These are phyloP conservation scores for Aphodius sticticus DNA, from an alignment of 2,888 invertebrate species.

Conservation along the genomic window DNA sequence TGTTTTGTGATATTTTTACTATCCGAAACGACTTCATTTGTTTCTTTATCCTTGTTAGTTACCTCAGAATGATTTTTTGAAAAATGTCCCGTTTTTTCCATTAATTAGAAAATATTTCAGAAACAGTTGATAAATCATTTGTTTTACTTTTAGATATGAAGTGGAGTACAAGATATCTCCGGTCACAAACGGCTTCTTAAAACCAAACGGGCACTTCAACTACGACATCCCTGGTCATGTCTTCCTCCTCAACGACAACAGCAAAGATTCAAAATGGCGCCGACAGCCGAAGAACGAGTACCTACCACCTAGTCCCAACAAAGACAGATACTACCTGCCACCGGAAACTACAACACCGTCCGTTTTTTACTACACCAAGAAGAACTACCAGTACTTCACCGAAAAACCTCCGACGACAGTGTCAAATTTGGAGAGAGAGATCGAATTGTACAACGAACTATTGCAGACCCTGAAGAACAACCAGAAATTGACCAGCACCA, in stretches of 20 bases:
- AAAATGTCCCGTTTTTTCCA: too few species aligned
- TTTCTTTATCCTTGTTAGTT: too few species aligned
- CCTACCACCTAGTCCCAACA: slow-evolving; percentile 16
- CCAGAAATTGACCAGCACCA: slow-evolving; percentile 61
- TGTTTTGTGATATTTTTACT: too few species aligned
- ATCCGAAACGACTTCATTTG: too few species aligned
- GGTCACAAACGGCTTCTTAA: slow-evolving; percentile 56
- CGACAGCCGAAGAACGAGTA: background rate
- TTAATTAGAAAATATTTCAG: too few species aligned
- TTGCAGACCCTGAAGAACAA: slow-evolving; percentile 48
- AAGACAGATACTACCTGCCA: slow-evolving; percentile 38
- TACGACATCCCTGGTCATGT: slow-evolving; percentile 67
- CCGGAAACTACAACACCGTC: slow-evolving; percentile 27
- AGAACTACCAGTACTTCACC: slow-evolving; percentile 31
- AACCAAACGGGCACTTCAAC: slow-evolving; percentile 58
- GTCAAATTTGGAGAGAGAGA: slow-evolving; percentile 45
- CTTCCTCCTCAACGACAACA: slow-evolving; percentile 64
- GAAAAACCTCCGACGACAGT: slow-evolving; percentile 41
- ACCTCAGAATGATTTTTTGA: too few species aligned
- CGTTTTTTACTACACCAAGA: slow-evolving; percentile 28
- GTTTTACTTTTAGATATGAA: slow-evolving; percentile 68
- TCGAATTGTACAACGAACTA: slow-evolving; percentile 51
- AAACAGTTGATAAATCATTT: too few species aligned
- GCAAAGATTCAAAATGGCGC: slow-evolving; percentile 29
- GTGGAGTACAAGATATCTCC: slow-evolving; percentile 73